phyloP scores from a whole-genome alignment of 2,888 invertebrate species.

The Apantesis nais region DNA sequence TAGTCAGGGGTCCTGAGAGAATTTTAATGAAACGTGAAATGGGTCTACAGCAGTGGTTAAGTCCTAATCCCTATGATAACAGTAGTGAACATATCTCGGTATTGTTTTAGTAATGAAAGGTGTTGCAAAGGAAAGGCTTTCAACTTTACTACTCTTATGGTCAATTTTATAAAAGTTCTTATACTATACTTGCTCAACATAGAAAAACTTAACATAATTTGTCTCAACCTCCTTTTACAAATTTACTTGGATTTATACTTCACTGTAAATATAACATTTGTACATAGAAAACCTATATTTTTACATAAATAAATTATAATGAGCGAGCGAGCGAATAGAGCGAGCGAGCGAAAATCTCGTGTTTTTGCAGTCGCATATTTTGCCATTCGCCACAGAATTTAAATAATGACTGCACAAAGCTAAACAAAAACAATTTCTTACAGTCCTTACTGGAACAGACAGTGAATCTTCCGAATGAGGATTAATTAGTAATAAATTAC shows the following conservation, averaged over 20 bases:
- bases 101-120: background rate
- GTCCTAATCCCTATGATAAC: background rate
- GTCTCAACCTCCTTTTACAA: background rate
- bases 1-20: background rate
- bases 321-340: too few relatives aligned
- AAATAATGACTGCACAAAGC: background rate
- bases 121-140: background rate
- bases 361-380: too few relatives aligned
- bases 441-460: background rate
- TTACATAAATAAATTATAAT: too few relatives aligned
- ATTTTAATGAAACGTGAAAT: constrained; percentile 1
- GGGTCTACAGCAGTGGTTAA: background rate
- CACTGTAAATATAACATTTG: background rate
- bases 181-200: background rate
- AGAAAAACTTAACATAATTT: background rate
- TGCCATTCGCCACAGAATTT: background rate
- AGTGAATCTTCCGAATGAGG: background rate
- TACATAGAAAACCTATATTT: too few relatives aligned
- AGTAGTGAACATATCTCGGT: background rate
- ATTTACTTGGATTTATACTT: background rate
- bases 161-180: background rate
- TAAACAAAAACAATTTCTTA: background rate
- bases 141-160: background rate
- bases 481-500: constrained; percentile 5
- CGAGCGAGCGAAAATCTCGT: too few relatives aligned